Base-by-base conservation (phyloP, 1,140 invertebrate genomes). In the Tribolium madens region DNA sequence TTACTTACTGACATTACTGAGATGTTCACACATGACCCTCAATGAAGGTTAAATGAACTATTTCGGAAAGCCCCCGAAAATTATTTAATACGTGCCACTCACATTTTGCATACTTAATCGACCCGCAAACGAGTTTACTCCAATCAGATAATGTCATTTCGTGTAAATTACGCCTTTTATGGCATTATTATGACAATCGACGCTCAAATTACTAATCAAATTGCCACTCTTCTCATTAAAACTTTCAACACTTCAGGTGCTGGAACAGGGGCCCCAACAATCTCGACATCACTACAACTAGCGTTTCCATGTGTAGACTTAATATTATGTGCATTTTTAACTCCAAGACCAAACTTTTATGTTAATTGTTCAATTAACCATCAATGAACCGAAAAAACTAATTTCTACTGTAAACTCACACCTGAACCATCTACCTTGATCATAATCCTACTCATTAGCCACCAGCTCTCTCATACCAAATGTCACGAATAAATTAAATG, bases 1-100 rank as follows among this genome's bases (percentile, higher is more conserved):
- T 57, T 57, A 21, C 15, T 57, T 21, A 57, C 26, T 33, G 57
- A 64, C 21, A 64, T 64, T 14, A 64, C 57, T 64, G 7, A 2
- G 52, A 57, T 64, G 21, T 21, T 17, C 18, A 64, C 57, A 64
- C 21, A 33, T 64, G 57, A 64, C n/a, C 57, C 26, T 42, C 26
- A 33, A 33, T 64, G 57, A 64, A 64, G 26, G 57, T 64, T 64
- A 64, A 13, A 64, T 13, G 21, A 33, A 13, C 26, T 33, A 33
- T 64, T 12, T 33, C 18, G 31, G 36, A 33, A 31, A 12, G 0
- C 7, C 9, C 57, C 12, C 26, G 3, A 31, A 64, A 64, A 12
- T 64, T 2, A 42, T 10, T 57, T 18, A 52, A 52, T 13, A 52
- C 50, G 50, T n/a, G 15, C 13, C 18, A 9, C 26, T 60, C 10